Conservation (phyloP, 2,113 vertebrate genomes). For the Bubo bubo region DNA sequence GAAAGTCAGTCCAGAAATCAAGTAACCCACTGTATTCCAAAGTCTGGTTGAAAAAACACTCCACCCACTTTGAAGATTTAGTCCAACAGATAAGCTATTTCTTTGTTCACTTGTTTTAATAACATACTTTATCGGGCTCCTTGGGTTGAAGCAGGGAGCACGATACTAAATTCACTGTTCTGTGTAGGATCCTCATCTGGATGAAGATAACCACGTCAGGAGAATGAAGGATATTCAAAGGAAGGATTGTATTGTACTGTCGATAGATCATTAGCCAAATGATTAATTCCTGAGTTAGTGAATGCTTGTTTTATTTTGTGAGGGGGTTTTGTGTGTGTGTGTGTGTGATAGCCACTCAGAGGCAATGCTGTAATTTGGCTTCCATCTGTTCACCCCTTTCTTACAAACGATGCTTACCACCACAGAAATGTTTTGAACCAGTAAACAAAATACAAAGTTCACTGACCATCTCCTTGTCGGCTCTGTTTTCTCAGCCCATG, state of each 20-base stretch:
- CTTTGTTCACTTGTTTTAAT: not conserved
- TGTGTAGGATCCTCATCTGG: not conserved
- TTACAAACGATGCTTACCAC: not conserved
- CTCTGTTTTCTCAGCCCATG: constrained; percentile 31
- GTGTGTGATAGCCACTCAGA: constrained; percentile 15
- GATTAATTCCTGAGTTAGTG: constrained; percentile 3
- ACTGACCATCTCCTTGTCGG: constrained; percentile 34
- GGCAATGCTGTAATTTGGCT: constrained; percentile 38
- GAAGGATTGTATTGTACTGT: constrained; percentile 2
- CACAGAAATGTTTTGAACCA: constrained; percentile 27
- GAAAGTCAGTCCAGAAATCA: constrained; percentile 57
- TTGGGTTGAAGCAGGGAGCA: constrained; percentile 35
- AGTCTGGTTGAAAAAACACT: constrained; percentile 55
- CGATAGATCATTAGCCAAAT: constrained; percentile 14
- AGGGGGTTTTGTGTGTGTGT: not conserved
- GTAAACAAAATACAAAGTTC: constrained; percentile 35
- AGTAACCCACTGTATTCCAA: constrained; percentile 48
- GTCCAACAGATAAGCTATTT: constrained; percentile 25
- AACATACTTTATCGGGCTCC: not conserved
- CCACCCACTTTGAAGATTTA: constrained; percentile 39
- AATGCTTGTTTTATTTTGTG: not conserved
- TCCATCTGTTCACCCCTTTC: constrained; percentile 30
- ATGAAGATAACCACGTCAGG: not conserved
- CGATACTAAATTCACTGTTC: not conserved
- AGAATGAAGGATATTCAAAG: constrained; percentile 50